Conservation (phyloP, 2,113 vertebrate species). For the Lethenteron camtschaticum region DNA sequence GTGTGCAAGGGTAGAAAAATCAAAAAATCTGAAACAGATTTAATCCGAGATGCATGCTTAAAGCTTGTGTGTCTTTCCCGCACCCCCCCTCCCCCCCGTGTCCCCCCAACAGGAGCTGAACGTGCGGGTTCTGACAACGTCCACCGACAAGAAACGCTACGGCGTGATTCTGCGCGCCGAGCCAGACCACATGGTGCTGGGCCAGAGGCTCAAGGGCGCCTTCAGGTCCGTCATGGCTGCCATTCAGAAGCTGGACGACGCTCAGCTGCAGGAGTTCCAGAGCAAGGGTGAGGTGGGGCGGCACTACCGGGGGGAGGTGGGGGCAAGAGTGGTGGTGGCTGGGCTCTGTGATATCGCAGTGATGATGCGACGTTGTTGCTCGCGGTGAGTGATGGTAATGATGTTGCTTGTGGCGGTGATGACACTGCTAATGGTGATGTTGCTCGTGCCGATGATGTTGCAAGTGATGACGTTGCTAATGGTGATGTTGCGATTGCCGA, state of each 20-base stretch:
- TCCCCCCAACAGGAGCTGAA: constrained; percentile 50
- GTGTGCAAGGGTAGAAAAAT: too few species aligned
- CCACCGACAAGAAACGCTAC: constrained; percentile 63
- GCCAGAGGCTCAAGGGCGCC: constrained; percentile 68
- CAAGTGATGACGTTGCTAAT: too few species aligned
- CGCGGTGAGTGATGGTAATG: too few species aligned
- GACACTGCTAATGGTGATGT: too few species aligned
- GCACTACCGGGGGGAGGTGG: not conserved
- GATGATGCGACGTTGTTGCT: too few species aligned
- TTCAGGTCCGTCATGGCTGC: constrained; percentile 53
- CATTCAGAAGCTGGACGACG: constrained; percentile 56
- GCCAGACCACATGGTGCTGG: constrained; percentile 87
- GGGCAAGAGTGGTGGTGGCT: not conserved
- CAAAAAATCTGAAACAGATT: too few species aligned
- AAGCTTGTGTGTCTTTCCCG: not conserved
- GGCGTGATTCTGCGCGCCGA: constrained; percentile 64
- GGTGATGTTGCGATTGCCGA: too few species aligned
- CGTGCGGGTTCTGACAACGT: constrained; percentile 58
- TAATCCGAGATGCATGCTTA: too few species aligned
- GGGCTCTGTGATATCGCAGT: not conserved
- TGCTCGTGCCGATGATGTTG: too few species aligned
- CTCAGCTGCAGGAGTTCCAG: constrained; percentile 66
- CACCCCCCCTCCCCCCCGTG: not conserved
- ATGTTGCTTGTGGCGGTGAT: too few species aligned
- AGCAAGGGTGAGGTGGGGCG: constrained; percentile 31